Conservation (phyloP, 2,797 vertebrate genomes). For the Clarias laeviceps region DNA sequence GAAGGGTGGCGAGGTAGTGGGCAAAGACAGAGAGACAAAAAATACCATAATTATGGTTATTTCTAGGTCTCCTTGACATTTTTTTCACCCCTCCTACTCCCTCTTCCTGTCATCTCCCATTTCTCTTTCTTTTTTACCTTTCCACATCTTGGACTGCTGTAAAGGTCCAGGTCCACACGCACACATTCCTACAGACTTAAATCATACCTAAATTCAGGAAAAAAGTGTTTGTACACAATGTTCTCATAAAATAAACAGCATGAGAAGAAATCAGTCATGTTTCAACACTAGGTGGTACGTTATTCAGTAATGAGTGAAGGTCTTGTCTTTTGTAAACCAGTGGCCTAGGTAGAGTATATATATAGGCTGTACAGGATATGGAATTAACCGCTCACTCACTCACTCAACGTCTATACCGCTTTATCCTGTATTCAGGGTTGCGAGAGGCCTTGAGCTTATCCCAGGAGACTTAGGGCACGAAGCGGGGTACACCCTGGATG, state of each 20-base stretch:
- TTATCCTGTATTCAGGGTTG: too few species aligned
- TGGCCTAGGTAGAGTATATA: neutral
- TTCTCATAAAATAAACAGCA: slow-evolving; percentile 27
- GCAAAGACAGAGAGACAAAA: slow-evolving; percentile 6
- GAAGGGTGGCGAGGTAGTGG: slow-evolving; percentile 43
- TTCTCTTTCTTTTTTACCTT: slow-evolving; percentile 32
- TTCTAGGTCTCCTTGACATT: slow-evolving; percentile 31
- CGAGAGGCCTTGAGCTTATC: too few species aligned
- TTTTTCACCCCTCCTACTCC: slow-evolving; percentile 13
- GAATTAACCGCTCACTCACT: neutral
- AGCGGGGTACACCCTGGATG: too few species aligned
- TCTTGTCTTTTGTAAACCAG: neutral
- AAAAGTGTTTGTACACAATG: slow-evolving; percentile 40
- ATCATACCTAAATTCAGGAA: slow-evolving; percentile 36
- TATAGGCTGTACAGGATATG: neutral
- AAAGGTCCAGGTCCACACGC: slow-evolving; percentile 36
- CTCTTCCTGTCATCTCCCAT: slow-evolving; percentile 39
- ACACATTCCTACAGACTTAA: slow-evolving; percentile 48
- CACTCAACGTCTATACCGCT: too few species aligned
- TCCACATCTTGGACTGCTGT: slow-evolving; percentile 35
- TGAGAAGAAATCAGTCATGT: neutral
- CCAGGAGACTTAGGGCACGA: too few species aligned
- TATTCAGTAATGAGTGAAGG: neutral
- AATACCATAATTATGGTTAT: slow-evolving; percentile 44
- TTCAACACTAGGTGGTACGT: neutral